Evolutionary conservation across 2,888 invertebrate species (phyloP).

Genomic region (Dascillus cervinus): DNA sequence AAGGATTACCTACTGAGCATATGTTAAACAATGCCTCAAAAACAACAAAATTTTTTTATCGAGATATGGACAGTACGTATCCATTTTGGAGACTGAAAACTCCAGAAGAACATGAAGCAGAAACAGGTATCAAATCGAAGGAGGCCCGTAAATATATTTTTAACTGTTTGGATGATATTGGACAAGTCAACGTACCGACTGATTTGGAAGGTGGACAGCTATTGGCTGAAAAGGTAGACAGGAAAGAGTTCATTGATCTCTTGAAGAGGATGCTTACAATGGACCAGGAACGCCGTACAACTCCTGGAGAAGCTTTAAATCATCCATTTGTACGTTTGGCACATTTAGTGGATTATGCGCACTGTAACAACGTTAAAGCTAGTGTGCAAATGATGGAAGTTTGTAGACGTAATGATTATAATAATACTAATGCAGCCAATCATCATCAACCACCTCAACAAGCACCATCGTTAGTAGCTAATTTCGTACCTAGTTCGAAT

Average conservation of each 20-base stretch:
- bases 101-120: slow-evolving; percentile 96
- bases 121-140: slow-evolving; percentile 97
- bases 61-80: slow-evolving; percentile 88
- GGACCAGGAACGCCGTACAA: slow-evolving; percentile 94
- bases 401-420: slow-evolving; percentile 50
- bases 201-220: slow-evolving; percentile 95
- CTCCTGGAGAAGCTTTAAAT: slow-evolving; percentile 91
- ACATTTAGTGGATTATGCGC: slow-evolving; percentile 92
- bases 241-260: slow-evolving; percentile 95
- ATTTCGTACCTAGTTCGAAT: slow-evolving; percentile 68
- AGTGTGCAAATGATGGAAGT: slow-evolving; percentile 98
- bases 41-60: slow-evolving; percentile 95
- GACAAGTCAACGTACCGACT: slow-evolving; percentile 92
- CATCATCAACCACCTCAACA: slow-evolving; percentile 46
- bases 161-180: slow-evolving; percentile 98
- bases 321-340: slow-evolving; percentile 91
- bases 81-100: slow-evolving; percentile 86
- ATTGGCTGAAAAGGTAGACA: slow-evolving; percentile 93
- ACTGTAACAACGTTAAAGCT: slow-evolving; percentile 94
- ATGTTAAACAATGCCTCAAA: slow-evolving; percentile 97
- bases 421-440: slow-evolving; percentile 35
- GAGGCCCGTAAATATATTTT: slow-evolving; percentile 99
- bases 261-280: slow-evolving; percentile 97
- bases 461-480: slow-evolving; percentile 56
- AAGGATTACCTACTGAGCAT: slow-evolving; percentile 91